Base-by-base conservation (phyloP, 2,113 vertebrate species). In the Channa argus region DNA sequence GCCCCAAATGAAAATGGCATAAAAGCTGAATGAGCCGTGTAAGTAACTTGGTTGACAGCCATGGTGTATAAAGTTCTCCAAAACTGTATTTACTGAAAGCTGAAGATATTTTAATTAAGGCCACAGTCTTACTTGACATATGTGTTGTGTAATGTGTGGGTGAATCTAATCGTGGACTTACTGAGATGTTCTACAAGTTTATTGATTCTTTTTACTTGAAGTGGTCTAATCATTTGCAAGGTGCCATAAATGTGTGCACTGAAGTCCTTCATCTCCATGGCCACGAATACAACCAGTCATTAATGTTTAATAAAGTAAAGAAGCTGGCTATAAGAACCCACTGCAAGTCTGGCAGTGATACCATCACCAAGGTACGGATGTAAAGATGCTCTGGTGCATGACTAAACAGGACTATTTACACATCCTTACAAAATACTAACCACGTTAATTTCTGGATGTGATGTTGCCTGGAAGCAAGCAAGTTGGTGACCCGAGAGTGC, bases 231-330 rank as follows among this genome's bases (percentile, higher is more conserved):
- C 67, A 75, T 86, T 87, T 59, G 46, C n/a, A 8, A 86, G 79
- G 14, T 15, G 4, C 58, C 71, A 79, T 88, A 88, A 84, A 89
- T 54, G 85, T 83, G 86, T 83, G 71, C 88, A 87, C 53, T 89
- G 82, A 60, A 80, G 72, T 85, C 78, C 62, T 82, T 74, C 88
- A 77, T 92, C 90, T 68, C 84, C 89, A 91, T 87, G 89, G 82
- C 4, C 46, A 88, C 82, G 52, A 24, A 83, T 59, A 83, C 81
- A 83, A 51, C 70, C 6, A 65, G 38, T 82, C 82, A 89, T 92
- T 80, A 88, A 92, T 89, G 71, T 89, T 91, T 91, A 2, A 92
- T 89, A 62, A 60, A 67, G 69, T 76, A 53, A 46, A 82, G 66
- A 59, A 68, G 63, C 71, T 15, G 71, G 3, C 65, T 84, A 86